phyloP scores from a whole-genome alignment of 2,888 invertebrate genomes.

The Epistrophe eligans region DNA sequence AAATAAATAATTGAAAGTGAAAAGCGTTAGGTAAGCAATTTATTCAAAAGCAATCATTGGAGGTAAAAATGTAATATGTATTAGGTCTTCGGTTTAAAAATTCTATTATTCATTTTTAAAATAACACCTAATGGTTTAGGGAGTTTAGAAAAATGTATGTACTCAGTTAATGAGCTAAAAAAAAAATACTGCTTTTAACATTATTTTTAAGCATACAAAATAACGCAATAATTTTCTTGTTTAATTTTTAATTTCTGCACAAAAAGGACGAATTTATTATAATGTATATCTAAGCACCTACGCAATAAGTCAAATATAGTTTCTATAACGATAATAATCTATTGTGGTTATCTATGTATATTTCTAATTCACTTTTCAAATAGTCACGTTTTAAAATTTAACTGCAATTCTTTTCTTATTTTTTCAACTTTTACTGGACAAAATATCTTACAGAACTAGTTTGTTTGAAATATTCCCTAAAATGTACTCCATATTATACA shows the following conservation, averaged over 20 bases:
- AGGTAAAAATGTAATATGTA: neutral
- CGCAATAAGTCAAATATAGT: constrained; percentile 53
- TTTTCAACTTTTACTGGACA: constrained; percentile 71
- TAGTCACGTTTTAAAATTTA: constrained; percentile 26
- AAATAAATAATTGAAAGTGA: neutral
- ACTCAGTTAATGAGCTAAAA: neutral
- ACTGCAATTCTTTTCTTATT: constrained; percentile 25
- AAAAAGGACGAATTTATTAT: constrained; percentile 72
- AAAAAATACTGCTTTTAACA: neutral
- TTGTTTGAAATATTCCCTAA: constrained; percentile 75
- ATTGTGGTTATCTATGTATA: constrained; percentile 27
- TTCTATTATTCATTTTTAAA: neutral
- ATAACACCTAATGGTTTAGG: neutral
- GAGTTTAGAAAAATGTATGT: neutral
- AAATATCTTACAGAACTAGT: constrained; percentile 69
- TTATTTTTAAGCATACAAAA: neutral
- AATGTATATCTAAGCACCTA: constrained; percentile 68
- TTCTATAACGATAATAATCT: constrained; percentile 31
- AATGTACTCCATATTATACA: constrained; percentile 71
- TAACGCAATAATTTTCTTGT: constrained; percentile 3
- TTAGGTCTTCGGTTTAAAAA: neutral
- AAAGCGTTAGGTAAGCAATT: constrained; percentile 16
- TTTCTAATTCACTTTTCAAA: constrained; percentile 17
- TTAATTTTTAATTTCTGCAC: constrained; percentile 43
- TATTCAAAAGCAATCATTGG: neutral